Base-by-base conservation (phyloP, 2,888 invertebrate species). In the Nomada lathburiana region DNA sequence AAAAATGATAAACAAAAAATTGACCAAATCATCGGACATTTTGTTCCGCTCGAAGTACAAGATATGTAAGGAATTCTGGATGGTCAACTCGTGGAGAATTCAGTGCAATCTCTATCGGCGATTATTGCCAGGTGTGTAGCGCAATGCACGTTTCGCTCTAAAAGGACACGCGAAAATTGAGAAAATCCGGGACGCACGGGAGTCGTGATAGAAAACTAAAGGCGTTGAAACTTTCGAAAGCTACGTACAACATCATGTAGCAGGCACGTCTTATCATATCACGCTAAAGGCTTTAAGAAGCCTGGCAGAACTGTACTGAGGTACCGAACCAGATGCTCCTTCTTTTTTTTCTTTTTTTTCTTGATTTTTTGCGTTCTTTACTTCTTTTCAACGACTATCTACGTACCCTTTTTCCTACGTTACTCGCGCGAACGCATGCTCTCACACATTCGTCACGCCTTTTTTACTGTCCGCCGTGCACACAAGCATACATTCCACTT, bases 181-280 rank as follows among this genome's bases (percentile, higher is more conserved):
- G 64, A 72, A 82, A 88, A 87, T 80, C 80, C 68, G 72, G 81
- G 81, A 86, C 78, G 82, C 79, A 75, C 76, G 82, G 85, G 75
- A 80, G 81, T 77, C 69, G 70, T 64, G 18, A 88, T 91, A 92
- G 87, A 93, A 92, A 92, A 93, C 91, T 92, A 92, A 93, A 92
- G 89, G 90, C 90, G 90, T 85, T 90, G 83, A 84, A 83, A 89
- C 77, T 84, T 86, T 86, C 73, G 78, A 86, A 89, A 89, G 85
- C 89, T 88, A 89, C 86, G 84, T 91, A 91, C 89, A 88, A 91
- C 91, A 89, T 93, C 86, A 87, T 91, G 90, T 92, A 93, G 93
- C 94, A 94, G 94, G 94, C 94, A 94, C 94, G 92, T 93, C 91
- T 93, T 93, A 91, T 92, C 89, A 92, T 93, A 93, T 93, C 92